Conservation (phyloP, 2,888 invertebrate species). For the Eilema sororculum region DNA sequence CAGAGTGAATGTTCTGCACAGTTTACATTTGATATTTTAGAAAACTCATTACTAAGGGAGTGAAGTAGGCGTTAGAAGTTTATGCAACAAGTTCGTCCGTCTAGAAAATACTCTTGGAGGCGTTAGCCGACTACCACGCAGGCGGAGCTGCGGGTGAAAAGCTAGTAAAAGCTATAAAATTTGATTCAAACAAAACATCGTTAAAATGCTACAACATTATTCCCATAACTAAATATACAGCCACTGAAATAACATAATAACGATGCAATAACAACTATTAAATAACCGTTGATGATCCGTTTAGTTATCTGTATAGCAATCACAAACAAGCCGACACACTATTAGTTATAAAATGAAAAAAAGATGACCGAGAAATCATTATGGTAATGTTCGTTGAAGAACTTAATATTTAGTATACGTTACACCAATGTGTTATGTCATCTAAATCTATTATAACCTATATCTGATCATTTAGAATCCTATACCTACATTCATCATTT, state of each 20-base stretch:
- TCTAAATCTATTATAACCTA: not conserved
- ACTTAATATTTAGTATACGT: slow-evolving; percentile 28
- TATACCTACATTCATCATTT: too few species aligned
- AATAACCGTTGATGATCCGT: slow-evolving; percentile 37
- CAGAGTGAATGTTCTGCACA: too few species aligned
- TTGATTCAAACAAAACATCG: not conserved
- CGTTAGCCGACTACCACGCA: too few species aligned
- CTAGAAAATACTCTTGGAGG: too few species aligned
- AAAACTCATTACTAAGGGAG: too few species aligned
- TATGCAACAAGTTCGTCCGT: too few species aligned
- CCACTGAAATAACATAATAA: slow-evolving; percentile 35
- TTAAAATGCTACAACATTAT: not conserved
- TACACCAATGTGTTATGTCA: not conserved
- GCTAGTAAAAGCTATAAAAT: too few species aligned
- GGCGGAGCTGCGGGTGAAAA: too few species aligned
- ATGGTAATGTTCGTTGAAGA: slow-evolving; percentile 27
- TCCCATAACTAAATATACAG: slow-evolving; percentile 5
- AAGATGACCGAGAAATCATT: slow-evolving; percentile 32
- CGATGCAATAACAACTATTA: slow-evolving; percentile 27
- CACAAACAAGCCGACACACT: slow-evolving; percentile 35
- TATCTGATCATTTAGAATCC: too few species aligned
- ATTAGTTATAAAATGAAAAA: slow-evolving; percentile 21
- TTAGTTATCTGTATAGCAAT: slow-evolving; percentile 21
- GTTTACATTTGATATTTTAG: too few species aligned
- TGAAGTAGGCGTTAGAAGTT: too few species aligned